Base-by-base conservation (phyloP, 2,888 invertebrate species). In the Gastracanthus pulcherrimus region DNA sequence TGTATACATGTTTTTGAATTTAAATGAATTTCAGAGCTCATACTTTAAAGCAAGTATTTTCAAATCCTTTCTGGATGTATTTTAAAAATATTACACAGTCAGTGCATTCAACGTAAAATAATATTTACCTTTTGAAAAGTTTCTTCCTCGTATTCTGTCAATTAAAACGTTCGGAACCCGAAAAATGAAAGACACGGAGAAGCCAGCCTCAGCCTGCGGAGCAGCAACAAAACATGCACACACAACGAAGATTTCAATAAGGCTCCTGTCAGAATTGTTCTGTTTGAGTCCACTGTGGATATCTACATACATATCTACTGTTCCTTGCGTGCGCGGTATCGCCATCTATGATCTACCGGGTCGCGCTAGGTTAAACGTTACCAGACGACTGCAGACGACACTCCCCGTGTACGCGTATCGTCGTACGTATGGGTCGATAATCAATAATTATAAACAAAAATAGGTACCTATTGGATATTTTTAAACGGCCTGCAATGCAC, bases 111-210 rank as follows among this genome's bases (percentile, higher is more conserved):
- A 29, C 19, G 9, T 3, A 36, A 19, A 34, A 67, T 41, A 79
- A 58, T 51, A 3, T 55, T 75, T 80, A 70, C 74, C 75, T 75
- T 75, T 75, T 70, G 6, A 62, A 62, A 80, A 60, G 16, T 19
- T 69, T 34, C 60, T 41, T 71, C 26, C 36, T 64, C 5, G 13
- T n/a, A n/a, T 62, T 34, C 38, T 58, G 45, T 29, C 45, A 45
- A 41, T 72, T 60, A 41, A 60, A 67, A 36, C 29, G 29, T 6
- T 16, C 16, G 13, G n/a, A n/a, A n/a, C n/a, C n/a, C n/a, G n/a
- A n/a, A n/a, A 67, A 66, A 38, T 26, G 23, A 23, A 23, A 29
- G 38, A 67, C 29, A 67, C 45, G 4, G 13, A 45, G n/a, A 45
- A 16, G 2, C 16, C 16, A 3, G 16, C 45, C 16, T 1, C 45